Evolutionary conservation across 53 echinoderm and acorn worm genomes (phyloP), one percentile per base, ranked within the genome.

Genomic region (Holothuria leucospilota): DNA sequence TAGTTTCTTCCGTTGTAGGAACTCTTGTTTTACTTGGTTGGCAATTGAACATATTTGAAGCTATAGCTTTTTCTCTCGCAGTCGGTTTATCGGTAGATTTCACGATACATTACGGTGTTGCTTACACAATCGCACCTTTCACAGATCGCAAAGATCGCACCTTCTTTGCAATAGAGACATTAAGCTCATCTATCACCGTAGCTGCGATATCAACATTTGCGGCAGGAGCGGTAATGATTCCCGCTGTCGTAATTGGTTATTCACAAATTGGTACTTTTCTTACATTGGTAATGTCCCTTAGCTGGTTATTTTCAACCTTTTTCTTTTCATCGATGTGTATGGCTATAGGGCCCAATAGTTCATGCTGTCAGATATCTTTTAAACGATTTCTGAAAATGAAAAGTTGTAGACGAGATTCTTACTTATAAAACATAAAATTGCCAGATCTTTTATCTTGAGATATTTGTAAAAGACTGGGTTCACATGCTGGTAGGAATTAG

Each of bases 201-300:
- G 87, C 96, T 3, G 96, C 94, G 9, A 18, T 96, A 14, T 93
- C 96, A 8, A 96, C 96, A 8, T 92, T 94, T 59, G 85, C 83
- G 9, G 93, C 96, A n/a, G 96, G 96, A 21, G 96, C 87, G 20
- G 71, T 85, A 46, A 96, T 96, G 96, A 82, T 96, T 30, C 91
- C 94, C 0, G 81, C 96, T 2, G 91, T 82, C 11, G 88, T 92
- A 2, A 26, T 96, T 9, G 84, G 90, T 3, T 96, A 96, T 81
- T 67, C 75, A 14, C 93, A 96, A 61, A 58, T 96, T 20, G 96
- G 91, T 24, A 85, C 69, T 1, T 94, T 96, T 71, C 85, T 96
- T 3, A 90, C 87, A 71, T 63, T 96, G 7, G 90, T 96, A 29
- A 96, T 94, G 94, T 49, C 86, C 28, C 38, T 92, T 8, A 96